Evolutionary conservation across 2,113 vertebrate genomes (phyloP).

Genomic region (Aegotheles bennettii): DNA sequence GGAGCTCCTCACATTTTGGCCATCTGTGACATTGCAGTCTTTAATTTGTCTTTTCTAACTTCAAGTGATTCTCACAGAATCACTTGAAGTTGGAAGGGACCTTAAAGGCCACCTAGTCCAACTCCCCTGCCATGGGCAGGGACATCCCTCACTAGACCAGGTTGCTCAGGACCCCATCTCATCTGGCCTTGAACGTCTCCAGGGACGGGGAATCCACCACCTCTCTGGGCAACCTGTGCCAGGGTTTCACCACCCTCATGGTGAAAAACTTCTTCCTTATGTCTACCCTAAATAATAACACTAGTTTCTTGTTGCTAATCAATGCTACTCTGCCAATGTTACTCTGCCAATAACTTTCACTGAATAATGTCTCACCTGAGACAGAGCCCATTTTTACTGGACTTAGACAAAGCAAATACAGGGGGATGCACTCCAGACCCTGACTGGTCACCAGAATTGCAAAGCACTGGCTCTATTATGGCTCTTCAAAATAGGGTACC

Average conservation of each 20-base stretch:
- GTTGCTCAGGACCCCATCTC: too few relatives aligned
- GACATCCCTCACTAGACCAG: too few relatives aligned
- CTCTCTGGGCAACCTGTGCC: too few relatives aligned
- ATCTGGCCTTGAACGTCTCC: too few relatives aligned
- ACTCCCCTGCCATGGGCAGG: too few relatives aligned
- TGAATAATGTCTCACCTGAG: background rate
- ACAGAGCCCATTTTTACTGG: background rate
- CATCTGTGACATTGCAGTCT: background rate
- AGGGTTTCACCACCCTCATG: too few relatives aligned
- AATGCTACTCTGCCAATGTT: background rate
- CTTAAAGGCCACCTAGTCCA: too few relatives aligned
- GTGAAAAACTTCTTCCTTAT: too few relatives aligned
- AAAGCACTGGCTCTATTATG: background rate
- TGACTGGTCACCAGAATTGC: background rate
- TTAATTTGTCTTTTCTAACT: background rate
- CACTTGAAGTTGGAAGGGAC: too few relatives aligned
- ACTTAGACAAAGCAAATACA: background rate
- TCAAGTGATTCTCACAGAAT: too few relatives aligned
- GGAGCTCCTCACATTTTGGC: background rate
- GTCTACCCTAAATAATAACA: too few relatives aligned
- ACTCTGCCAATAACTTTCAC: background rate
- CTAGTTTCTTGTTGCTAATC: background rate
- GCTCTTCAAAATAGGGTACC: background rate
- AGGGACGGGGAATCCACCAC: too few relatives aligned
- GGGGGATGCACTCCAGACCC: background rate